Evolutionary conservation across 2,888 invertebrate species (phyloP), one percentile per base, ranked within the genome.

Genomic region (Dasypolia templi): DNA sequence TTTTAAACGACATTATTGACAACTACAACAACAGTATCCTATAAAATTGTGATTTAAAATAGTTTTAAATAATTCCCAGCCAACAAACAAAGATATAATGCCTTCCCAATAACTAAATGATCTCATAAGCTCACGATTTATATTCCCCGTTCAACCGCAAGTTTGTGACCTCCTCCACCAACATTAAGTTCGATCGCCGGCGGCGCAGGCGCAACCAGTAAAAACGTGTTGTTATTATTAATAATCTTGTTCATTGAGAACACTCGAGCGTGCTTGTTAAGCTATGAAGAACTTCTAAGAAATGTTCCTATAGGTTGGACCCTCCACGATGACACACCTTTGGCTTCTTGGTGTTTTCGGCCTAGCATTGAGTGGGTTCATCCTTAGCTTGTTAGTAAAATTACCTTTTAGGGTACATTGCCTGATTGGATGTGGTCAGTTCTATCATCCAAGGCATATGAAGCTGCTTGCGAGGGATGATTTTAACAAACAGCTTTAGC

Each of bases 151-250:
- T 9, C 42, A 58, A 82, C 93, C 91, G 90, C 91, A 88, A 81
- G 94, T 95, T 95, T 83, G 19, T 69, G 53, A 88, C 79, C 86
- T 64, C 86, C 88, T 89, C 65, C 64, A 72, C 77, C 81, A 88
- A 87, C 89, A 89, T 91, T 90, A 91, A 88, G 89, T 88, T 84
- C 86, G 88, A 89, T 89, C 88, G 94, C 95, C 95, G 88, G 90
- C 90, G 95, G 96, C 95, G 93, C 93, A 89, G 92, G 92, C 94
- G 93, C 93, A 90, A 32, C 91, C 87, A 85, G 92, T 93, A 93
- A 93, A 93, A 95, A 94, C 94, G 90, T 95, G 93, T 94, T 95
- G 95, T 95, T 95, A 94, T 95, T 94, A 93, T 93, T 94, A 94
- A 95, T 95, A 95, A 94, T 94, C 92, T 92, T 91, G 92, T 93